Conservation (phyloP, 2,888 invertebrate genomes). For the Lasioglossum oenotherae region DNA sequence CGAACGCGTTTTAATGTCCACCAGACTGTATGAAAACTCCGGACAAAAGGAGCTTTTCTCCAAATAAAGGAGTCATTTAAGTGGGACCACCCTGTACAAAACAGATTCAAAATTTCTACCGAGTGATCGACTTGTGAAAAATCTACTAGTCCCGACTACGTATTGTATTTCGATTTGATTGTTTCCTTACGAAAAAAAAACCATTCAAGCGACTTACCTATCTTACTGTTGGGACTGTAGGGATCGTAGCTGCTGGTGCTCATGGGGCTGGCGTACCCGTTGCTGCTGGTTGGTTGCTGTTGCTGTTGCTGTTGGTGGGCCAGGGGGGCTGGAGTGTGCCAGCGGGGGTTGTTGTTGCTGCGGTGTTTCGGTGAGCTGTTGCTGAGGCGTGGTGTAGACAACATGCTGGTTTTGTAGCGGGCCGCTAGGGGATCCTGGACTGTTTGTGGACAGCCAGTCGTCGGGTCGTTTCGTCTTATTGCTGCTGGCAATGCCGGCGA, state of each 20-base stretch:
- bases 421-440: slow-evolving; percentile 85
- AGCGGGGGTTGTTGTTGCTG: slow-evolving; percentile 73
- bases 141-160: too few relatives aligned
- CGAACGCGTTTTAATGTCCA: too few relatives aligned
- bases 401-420: slow-evolving; percentile 86
- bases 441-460: slow-evolving; percentile 88
- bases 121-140: not conserved
- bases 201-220: slow-evolving; percentile 87
- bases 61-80: too few relatives aligned
- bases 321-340: slow-evolving; percentile 72
- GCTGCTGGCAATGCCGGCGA: slow-evolving; percentile 83
- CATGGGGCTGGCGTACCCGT: slow-evolving; percentile 94
- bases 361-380: slow-evolving; percentile 75
- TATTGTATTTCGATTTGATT: too few relatives aligned
- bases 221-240: slow-evolving; percentile 95
- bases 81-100: too few relatives aligned
- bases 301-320: slow-evolving; percentile 69
- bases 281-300: slow-evolving; percentile 85
- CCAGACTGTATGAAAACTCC: too few relatives aligned
- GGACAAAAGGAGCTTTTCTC: too few relatives aligned
- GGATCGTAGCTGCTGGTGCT: slow-evolving; percentile 95
- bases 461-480: slow-evolving; percentile 86
- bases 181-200: too few relatives aligned
- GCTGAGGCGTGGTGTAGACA: slow-evolving; percentile 85
- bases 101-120: not conserved